phyloP scores from a whole-genome alignment of 2,113 vertebrate species.

The Urocynchramus pylzowi region DNA sequence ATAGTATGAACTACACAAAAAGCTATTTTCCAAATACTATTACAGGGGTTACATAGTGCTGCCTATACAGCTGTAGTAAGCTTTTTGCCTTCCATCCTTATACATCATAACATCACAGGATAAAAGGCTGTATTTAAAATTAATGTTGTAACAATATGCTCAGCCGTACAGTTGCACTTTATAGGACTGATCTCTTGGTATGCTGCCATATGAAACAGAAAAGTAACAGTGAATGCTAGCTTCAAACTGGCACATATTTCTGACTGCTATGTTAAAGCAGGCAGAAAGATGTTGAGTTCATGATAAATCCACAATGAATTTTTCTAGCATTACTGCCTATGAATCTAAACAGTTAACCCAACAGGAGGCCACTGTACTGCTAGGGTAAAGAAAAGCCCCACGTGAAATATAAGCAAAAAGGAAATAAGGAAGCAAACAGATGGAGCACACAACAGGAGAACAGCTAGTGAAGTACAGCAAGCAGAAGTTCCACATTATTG shows the following conservation, averaged over 20 bases:
- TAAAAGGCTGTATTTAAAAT: constrained; percentile 35
- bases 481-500: constrained; percentile 57
- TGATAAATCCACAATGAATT: background rate
- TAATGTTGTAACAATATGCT: background rate
- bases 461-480: constrained; percentile 56
- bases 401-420: constrained; percentile 55
- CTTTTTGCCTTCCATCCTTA: background rate
- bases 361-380: constrained; percentile 52
- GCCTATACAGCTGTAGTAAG: background rate
- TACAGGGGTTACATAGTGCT: background rate
- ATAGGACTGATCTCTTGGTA: background rate
- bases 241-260: background rate
- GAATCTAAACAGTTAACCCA: constrained; percentile 39
- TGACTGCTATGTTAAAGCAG: background rate
- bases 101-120: background rate
- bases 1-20: background rate
- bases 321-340: constrained; percentile 18
- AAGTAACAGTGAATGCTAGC: background rate
- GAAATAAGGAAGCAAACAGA: constrained; percentile 61
- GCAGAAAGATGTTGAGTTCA: background rate
- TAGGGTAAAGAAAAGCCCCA: constrained; percentile 63
- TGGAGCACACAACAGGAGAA: constrained; percentile 60
- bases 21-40: background rate
- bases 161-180: background rate
- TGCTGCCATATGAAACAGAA: background rate